Evolutionary conservation across 2,113 vertebrate genomes (phyloP), one percentile per base, ranked within the genome.

Genomic region (Lonchura striata): DNA sequence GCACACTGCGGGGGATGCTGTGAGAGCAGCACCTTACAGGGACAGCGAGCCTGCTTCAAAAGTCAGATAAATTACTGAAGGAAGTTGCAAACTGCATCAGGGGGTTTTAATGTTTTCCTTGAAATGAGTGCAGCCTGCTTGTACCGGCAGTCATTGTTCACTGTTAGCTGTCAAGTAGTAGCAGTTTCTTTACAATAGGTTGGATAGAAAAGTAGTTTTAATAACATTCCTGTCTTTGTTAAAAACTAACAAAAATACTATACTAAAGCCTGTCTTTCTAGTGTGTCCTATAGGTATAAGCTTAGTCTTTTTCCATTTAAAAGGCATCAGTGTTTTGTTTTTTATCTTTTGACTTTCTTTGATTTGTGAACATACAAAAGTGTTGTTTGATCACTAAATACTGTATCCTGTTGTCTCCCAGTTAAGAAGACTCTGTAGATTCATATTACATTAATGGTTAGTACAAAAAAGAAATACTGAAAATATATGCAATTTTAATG

Each of bases 271-370:
- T 54, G 8, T 22, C 17, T 90, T 76, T 76, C n/a, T 59, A 47
- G 60, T 0, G 0, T 17, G 6, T 52, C 30, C 41, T 64, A 24
- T 20, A 76, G 46, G 25, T 16, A 69, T 18, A 39, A 64, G 27
- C n/a, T 63, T 84, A 44, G 11, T 80, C 15, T 74, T 66, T 50
- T 81, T 61, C 41, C 6, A 31, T 64, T 74, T 84, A 39, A 77
- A 93, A 76, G 21, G 8, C 50, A 54, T 77, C 12, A 21, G 9
- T 59, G 25, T 76, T 81, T 89, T 42, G 2, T 5, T 82, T 70
- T 66, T 61, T 57, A 60, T 83, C 61, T 61, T 50, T 86, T 92
- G 30, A 28, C 47, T 76, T 75, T 42, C 50, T 94, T 82, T 75
- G 41, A 56, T 63, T 89, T 28, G 52, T 63, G 75, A 78, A 53